Percentiles rank a stretch among this genome's conserved stretches.
Conservation (phyloP, 2,113 vertebrate genomes). For the Stegostoma tigrinum region DNA sequence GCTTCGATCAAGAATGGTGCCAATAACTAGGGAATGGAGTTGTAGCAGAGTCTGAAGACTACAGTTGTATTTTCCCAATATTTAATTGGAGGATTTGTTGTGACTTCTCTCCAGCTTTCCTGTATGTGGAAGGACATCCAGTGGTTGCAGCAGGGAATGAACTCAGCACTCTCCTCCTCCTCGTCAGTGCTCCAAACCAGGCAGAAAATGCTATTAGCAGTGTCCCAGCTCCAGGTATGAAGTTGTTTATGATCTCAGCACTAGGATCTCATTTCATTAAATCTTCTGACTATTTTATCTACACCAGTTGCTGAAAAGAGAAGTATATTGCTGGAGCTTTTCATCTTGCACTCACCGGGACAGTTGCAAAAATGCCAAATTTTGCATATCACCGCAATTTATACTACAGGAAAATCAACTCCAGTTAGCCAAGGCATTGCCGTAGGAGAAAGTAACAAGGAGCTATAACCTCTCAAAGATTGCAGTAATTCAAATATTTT, state of each 20-base stretch:
- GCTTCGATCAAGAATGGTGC: neutral
- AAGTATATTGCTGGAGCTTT: neutral
- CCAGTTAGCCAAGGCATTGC: neutral
- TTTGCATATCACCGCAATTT: neutral
- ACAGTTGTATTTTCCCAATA: neutral
- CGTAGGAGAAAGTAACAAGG: too few species aligned
- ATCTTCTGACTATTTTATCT: neutral
- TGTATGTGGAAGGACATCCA: constrained; percentile 64
- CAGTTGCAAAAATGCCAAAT: neutral
- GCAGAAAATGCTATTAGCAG: constrained; percentile 59
- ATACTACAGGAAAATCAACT: neutral
- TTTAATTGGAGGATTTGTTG: neutral
- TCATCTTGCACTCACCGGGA: neutral
- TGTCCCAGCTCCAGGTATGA: constrained; percentile 62
- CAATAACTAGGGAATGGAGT: neutral
- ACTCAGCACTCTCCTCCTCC: constrained; percentile 56
- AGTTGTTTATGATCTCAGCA: neutral
- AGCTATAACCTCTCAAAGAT: too few species aligned
- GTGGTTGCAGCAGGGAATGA: constrained; percentile 58
- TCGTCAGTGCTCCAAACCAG: constrained; percentile 66
- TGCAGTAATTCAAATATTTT: too few species aligned
- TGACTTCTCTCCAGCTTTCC: constrained; percentile 52
- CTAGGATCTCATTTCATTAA: neutral
- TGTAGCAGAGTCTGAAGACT: neutral
- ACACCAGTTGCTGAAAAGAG: too few species aligned